Percentiles rank a stretch among this genome's conserved stretches.
phyloP scores from a whole-genome alignment of 2,888 invertebrate genomes.

The Sminthurides aquaticus region DNA sequence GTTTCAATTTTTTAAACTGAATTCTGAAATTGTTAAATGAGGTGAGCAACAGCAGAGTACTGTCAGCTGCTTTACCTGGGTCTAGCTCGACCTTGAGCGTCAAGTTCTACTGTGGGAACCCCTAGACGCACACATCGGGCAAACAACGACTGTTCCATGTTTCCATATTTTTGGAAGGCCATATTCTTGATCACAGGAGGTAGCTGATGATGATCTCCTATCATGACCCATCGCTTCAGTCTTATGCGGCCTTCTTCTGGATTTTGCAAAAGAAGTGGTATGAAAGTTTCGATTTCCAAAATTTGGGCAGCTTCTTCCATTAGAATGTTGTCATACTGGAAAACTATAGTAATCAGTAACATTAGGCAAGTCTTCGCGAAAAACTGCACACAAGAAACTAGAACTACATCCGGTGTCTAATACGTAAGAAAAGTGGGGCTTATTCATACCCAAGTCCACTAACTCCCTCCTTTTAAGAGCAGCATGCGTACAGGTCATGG shows the following conservation, averaged over 20 bases:
- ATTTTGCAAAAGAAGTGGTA: slow-evolving; percentile 95
- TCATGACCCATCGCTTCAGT: slow-evolving; percentile 99
- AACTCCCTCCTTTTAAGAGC: slow-evolving; percentile 92
- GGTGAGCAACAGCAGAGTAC: no score
- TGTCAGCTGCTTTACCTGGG: no score
- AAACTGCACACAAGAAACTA: no score
- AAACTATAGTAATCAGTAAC: slow-evolving; percentile 52
- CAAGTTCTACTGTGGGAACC: slow-evolving; percentile 93
- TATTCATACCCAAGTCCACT: slow-evolving; percentile 79
- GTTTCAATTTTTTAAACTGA: not conserved
- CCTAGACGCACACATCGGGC: slow-evolving; percentile 91
- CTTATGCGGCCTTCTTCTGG: slow-evolving; percentile 92
- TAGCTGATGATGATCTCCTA: slow-evolving; percentile 93
- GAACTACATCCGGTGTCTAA: no score
- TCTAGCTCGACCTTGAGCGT: slow-evolving; percentile 92
- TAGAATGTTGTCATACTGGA: slow-evolving; percentile 96
- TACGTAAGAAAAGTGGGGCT: no score
- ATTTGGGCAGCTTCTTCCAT: slow-evolving; percentile 99
- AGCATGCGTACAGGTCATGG: slow-evolving; percentile 99
- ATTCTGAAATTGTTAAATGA: no score
- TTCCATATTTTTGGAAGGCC: slow-evolving; percentile 99
- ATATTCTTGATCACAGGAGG: slow-evolving; percentile 99
- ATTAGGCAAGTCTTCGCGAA: slow-evolving; percentile 4
- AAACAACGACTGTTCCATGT: slow-evolving; percentile 99
- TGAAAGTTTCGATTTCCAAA: slow-evolving; percentile 98